A percentile compares a stretch with the other conserved stretches of the same genome.
Evolutionary conservation across 2,113 vertebrate species (phyloP).

Genomic region (Narcine bancroftii): DNA sequence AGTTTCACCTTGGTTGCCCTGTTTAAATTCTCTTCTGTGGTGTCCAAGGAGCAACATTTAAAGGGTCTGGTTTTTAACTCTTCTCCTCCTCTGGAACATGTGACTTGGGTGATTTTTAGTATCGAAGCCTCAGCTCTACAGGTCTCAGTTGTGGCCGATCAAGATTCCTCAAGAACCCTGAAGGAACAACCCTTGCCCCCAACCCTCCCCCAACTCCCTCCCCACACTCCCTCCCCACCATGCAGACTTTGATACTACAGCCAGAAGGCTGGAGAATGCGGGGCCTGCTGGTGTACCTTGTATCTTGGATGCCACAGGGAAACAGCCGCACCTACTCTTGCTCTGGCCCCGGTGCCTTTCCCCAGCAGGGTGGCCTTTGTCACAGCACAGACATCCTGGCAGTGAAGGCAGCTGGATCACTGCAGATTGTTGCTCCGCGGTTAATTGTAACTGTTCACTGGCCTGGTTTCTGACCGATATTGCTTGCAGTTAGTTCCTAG

Average conservation of each 20-base stretch:
- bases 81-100: too few species aligned
- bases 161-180: too few species aligned
- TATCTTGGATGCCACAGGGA: not conserved
- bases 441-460: not conserved
- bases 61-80: not conserved
- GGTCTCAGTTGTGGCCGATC: not conserved
- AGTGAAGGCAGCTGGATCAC: not conserved
- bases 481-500: not conserved
- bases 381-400: not conserved
- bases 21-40: not conserved
- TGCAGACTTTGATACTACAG: too few species aligned
- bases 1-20: too few species aligned
- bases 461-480: not conserved
- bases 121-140: not conserved
- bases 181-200: too few species aligned
- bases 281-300: not conserved
- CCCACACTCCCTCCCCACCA: too few species aligned
- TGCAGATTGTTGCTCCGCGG: not conserved
- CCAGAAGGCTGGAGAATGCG: too few species aligned
- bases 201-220: too few species aligned
- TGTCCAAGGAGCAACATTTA: not conserved
- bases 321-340: not conserved
- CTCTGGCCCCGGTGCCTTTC: not conserved
- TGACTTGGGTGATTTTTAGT: not conserved
- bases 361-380: not conserved